Conservation (phyloP, 2,113 vertebrate genomes). For the Acanthochromis polyacanthus region DNA sequence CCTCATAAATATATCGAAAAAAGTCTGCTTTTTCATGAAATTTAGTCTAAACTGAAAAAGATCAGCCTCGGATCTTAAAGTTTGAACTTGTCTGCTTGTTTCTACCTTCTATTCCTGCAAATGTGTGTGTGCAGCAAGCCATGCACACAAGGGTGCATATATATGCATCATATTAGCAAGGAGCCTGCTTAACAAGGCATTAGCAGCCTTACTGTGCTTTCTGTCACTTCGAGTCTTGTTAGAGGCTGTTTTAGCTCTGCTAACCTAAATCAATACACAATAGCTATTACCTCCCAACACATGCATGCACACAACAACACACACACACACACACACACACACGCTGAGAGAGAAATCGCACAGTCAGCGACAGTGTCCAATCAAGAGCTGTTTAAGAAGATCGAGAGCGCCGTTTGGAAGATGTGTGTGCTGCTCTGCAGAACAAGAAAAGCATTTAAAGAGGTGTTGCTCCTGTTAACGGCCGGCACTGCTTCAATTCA, state of each 20-base stretch:
- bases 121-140: background rate
- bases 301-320: constrained; percentile 25
- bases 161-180: constrained; percentile 19
- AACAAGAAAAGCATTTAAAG: constrained; percentile 54
- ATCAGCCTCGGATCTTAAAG: background rate
- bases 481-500: constrained; percentile 57
- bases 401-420: constrained; percentile 48
- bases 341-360: constrained; percentile 28
- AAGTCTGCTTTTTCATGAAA: background rate
- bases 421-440: constrained; percentile 30
- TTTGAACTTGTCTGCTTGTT: background rate
- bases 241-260: constrained; percentile 50
- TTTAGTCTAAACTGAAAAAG: background rate
- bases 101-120: background rate
- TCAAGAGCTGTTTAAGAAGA: constrained; percentile 67
- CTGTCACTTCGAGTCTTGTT: constrained; percentile 68
- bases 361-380: constrained; percentile 69
- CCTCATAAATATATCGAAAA: background rate
- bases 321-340: constrained; percentile 14
- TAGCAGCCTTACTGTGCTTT: constrained; percentile 51
- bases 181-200: constrained; percentile 57
- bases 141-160: background rate
- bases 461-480: constrained; percentile 53
- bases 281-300: constrained; percentile 48
- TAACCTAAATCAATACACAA: constrained; percentile 68